phyloP scores from a whole-genome alignment of 2,113 vertebrate genomes.

The Pachycephala philippinensis region DNA sequence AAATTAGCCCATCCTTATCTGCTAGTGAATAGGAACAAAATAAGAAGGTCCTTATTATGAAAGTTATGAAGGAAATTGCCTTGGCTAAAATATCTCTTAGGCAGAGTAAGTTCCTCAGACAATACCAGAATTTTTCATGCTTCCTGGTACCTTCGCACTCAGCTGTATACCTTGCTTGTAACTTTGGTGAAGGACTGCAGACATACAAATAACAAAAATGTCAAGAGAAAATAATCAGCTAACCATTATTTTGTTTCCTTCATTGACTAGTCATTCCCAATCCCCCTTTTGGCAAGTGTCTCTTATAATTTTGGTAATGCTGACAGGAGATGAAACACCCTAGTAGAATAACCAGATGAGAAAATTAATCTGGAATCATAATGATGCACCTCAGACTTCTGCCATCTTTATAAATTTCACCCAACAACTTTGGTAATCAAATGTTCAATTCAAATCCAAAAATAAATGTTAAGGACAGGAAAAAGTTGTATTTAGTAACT shows the following conservation, averaged over 20 bases:
- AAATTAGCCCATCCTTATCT: not conserved
- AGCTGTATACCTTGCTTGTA: fast-evolving
- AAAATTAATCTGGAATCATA: not conserved
- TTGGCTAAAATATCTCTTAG: not conserved
- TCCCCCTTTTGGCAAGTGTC: not conserved
- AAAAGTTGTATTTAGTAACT: not conserved
- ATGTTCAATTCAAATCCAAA: not conserved
- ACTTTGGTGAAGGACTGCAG: not conserved
- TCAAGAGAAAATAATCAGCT: not conserved
- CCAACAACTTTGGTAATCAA: not conserved
- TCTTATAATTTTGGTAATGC: not conserved
- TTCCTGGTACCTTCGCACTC: not conserved
- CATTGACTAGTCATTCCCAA: not conserved
- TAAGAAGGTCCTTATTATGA: not conserved
- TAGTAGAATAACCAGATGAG: not conserved
- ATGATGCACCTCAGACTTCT: not conserved
- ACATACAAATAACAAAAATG: not conserved
- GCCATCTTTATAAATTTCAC: not conserved
- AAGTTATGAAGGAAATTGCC: not conserved
- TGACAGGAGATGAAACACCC: not conserved
- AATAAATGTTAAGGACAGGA: not conserved
- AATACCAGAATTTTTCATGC: not conserved
- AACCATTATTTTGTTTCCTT: not conserved
- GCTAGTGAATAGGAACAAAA: not conserved
- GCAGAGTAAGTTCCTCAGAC: not conserved